Base-by-base conservation (phyloP, 1,140 invertebrate genomes). In the Planococcus citri region DNA sequence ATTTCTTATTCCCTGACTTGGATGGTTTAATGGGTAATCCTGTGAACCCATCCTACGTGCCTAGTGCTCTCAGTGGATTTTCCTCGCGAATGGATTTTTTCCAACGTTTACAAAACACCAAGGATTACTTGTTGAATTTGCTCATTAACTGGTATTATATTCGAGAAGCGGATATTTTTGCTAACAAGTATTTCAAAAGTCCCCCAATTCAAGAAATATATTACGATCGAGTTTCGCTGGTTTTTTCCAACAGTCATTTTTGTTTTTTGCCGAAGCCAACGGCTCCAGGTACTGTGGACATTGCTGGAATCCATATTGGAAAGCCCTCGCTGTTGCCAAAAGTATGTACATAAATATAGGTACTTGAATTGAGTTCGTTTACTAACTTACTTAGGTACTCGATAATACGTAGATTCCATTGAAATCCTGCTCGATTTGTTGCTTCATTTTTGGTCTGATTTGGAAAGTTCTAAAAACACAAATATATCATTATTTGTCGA, bases 201-300 rank as follows among this genome's bases (percentile, higher is more conserved):
- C 74, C 73, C 17, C 17, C 61, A n/a, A 27, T 77, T 12, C n/a
- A 70, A 9, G 73, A 76, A 69, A 60, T 77, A 12, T n/a, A n/a
- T n/a, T 75, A 76, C 37, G 72, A 72, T 58, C 75, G 75, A 67
- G 71, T 75, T 10, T 73, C 71, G 33, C 72, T 87, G 51, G 71
- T 85, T 20, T 73, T 87, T 10, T 75, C 80, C 0, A 87, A 87
- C 75, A 78, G 79, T 21, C 82, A 86, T 76, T 80, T 81, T 68
- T 75, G 78, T 1, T 68, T 84, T 9, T 78, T 78, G 2, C 75
- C 82, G 0, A 78, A 77, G 51, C 80, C 82, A 0, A 74, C 75
- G 9, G 76, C 79, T 6, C 80, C 83, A 0, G 80, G 78, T 38
- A 73, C 82, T 1, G 74, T 85, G 4, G 83, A 85, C 76, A 79